Evolutionary conservation across 2,888 invertebrate genomes (phyloP).

Genomic region (Polylopha cassiicola): DNA sequence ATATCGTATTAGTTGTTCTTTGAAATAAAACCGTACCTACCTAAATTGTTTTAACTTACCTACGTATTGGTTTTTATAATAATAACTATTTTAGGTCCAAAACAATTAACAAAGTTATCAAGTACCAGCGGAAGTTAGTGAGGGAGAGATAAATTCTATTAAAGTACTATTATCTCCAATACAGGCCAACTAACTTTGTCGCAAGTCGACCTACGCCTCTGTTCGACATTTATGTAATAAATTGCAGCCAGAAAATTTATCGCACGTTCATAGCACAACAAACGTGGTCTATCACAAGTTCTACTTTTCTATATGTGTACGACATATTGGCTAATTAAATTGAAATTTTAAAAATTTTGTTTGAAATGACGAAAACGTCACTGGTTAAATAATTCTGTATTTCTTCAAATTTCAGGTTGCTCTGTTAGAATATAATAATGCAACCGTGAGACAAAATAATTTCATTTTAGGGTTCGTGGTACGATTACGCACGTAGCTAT

Average conservation of each 20-base stretch:
- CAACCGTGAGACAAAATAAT: too few species aligned
- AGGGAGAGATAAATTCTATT: slow-evolving; percentile 38
- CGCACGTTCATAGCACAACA: slow-evolving; percentile 9
- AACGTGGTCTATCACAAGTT: slow-evolving; percentile 16
- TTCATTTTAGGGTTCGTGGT: too few species aligned
- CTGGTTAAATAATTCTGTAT: too few species aligned
- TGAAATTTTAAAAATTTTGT: too few species aligned
- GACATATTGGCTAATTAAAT: too few species aligned
- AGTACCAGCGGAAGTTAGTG: slow-evolving; percentile 45
- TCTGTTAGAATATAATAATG: too few species aligned
- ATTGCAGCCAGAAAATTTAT: slow-evolving; percentile 2
- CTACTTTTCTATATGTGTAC: too few species aligned
- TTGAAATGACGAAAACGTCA: too few species aligned
- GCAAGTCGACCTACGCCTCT: slow-evolving; percentile 27
- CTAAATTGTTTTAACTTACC: slow-evolving; percentile 7
- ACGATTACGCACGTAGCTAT: too few species aligned
- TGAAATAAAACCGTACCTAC: too few species aligned
- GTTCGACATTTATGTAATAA: slow-evolving; percentile 1
- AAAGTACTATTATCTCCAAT: slow-evolving; percentile 24
- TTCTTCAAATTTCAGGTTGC: too few species aligned
- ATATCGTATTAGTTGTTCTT: too few species aligned
- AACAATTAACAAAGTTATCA: slow-evolving; percentile 37
- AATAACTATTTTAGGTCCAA: slow-evolving; percentile 2
- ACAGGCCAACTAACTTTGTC: slow-evolving; percentile 24
- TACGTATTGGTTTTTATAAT: slow-evolving; percentile 1